Evolutionary conservation across 2,888 invertebrate genomes (phyloP).

Genomic region (Myopa tessellatipennis): DNA sequence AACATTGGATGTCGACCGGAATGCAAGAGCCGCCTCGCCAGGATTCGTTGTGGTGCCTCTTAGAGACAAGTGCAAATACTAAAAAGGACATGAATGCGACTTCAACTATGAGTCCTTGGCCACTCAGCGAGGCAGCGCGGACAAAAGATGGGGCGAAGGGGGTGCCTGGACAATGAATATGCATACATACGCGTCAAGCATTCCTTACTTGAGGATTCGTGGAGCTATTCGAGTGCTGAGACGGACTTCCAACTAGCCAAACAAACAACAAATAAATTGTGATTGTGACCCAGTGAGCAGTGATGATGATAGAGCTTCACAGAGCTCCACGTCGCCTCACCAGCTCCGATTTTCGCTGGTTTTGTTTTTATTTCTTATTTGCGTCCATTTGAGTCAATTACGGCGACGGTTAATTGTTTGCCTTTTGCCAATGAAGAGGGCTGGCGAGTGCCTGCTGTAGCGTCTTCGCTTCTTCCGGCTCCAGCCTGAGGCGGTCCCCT

Average conservation of each 20-base stretch:
- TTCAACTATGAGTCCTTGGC: conserved; percentile 23
- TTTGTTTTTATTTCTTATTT: conserved; percentile 51
- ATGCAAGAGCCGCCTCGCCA: neutral
- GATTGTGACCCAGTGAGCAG: conserved; percentile 33
- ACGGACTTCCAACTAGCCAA: neutral
- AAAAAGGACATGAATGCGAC: conserved; percentile 33
- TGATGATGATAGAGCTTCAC: neutral
- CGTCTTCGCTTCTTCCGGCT: conserved; percentile 18
- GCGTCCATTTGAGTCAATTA: conserved; percentile 65
- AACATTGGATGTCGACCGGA: neutral
- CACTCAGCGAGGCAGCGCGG: neutral
- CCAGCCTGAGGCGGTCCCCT: conserved; percentile 8
- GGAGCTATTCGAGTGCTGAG: neutral
- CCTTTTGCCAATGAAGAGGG: conserved; percentile 40
- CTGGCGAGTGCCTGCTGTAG: conserved; percentile 10
- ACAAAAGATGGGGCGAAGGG: neutral
- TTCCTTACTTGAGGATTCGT: neutral
- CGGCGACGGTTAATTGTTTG: conserved; percentile 64
- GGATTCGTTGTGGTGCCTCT: conserved; percentile 14
- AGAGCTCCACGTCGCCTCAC: neutral
- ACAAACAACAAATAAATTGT: neutral
- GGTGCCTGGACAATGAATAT: neutral
- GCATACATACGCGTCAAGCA: neutral
- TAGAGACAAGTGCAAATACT: conserved; percentile 30
- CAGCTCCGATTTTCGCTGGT: neutral